Percentiles rank a stretch among this genome's conserved stretches.
Evolutionary conservation across 2,797 vertebrate species (phyloP).

Genomic region (Buceros bicornis): DNA sequence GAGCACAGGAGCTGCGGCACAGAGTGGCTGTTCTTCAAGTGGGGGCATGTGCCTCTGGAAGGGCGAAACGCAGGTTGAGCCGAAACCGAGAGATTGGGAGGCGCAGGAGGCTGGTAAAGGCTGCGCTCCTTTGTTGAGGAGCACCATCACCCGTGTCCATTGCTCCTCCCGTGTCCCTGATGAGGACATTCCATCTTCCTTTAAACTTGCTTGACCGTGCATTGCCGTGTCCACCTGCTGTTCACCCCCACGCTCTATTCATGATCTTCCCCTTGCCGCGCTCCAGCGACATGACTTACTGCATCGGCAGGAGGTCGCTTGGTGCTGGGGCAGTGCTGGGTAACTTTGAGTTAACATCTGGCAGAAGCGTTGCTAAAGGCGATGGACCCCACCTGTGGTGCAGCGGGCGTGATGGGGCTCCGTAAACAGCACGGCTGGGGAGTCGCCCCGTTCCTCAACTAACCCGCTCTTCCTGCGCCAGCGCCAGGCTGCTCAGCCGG

Average conservation of each 20-base stretch:
- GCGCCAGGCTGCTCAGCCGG: neutral
- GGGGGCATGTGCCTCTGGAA: rapidly evolving
- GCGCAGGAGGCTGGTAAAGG: neutral
- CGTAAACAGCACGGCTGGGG: neutral
- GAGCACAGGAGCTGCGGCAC: neutral
- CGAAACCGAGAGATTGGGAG: rapidly evolving
- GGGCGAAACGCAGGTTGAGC: neutral
- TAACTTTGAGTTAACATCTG: constrained; percentile 9
- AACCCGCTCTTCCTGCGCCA: constrained; percentile 5
- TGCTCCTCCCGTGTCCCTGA: neutral
- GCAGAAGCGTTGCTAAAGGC: neutral
- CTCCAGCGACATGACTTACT: neutral
- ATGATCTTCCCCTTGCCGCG: neutral
- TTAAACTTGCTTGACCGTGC: rapidly evolving
- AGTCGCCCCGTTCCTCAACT: constrained; percentile 36
- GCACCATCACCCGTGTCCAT: neutral
- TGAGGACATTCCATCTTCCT: rapidly evolving
- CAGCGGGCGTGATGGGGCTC: constrained; percentile 8
- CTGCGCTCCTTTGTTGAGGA: neutral
- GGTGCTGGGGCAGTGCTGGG: neutral
- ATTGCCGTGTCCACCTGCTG: rapidly evolving
- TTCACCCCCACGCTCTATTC: neutral
- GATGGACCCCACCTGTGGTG: constrained; percentile 16
- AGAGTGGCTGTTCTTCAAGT: neutral
- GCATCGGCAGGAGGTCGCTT: neutral